These are phyloP conservation scores for Heliconius congener DNA, from an alignment of 1,140 invertebrate species.

Conservation along the genomic window DNA sequence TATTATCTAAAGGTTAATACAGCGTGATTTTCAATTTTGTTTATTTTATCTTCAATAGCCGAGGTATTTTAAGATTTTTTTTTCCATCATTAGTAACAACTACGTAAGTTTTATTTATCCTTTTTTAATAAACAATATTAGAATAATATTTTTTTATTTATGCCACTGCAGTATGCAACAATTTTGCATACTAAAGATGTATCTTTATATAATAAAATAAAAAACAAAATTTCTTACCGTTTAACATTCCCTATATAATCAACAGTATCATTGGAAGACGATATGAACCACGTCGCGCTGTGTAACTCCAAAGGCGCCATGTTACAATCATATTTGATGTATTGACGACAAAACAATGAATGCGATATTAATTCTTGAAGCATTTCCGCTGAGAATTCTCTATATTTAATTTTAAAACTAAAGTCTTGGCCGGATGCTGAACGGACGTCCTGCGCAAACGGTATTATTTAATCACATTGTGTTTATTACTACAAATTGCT, in stretches of 20 bases:
- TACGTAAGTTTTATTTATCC: no score
- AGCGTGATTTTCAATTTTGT: conserved; percentile 1
- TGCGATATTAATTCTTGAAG: conserved; percentile 93
- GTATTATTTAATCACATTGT: conserved; percentile 13
- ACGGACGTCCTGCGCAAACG: conserved; percentile 85
- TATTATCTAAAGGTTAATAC: conserved; percentile 2
- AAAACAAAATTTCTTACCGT: conserved; percentile 82
- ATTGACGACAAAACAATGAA: conserved; percentile 93
- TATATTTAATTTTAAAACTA: conserved; percentile 91
- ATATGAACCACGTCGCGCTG: conserved; percentile 94
- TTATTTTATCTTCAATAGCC: background rate
- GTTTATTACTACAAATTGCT: background rate
- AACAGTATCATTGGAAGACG: conserved; percentile 89
- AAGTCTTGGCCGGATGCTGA: conserved; percentile 89
- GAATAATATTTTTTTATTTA: no score
- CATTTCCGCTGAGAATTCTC: conserved; percentile 95
- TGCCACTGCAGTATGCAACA: no score
- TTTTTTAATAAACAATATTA: no score
- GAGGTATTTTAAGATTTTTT: background rate
- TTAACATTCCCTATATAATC: conserved; percentile 93
- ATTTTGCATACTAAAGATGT: background rate
- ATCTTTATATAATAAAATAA: background rate
- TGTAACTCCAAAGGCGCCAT: conserved; percentile 93
- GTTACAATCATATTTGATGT: conserved; percentile 95
- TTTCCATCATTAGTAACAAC: background rate